Evolutionary conservation across 2,113 vertebrate genomes (phyloP), one percentile per base, ranked within the genome.

Genomic region (Elanus axillaris): DNA sequence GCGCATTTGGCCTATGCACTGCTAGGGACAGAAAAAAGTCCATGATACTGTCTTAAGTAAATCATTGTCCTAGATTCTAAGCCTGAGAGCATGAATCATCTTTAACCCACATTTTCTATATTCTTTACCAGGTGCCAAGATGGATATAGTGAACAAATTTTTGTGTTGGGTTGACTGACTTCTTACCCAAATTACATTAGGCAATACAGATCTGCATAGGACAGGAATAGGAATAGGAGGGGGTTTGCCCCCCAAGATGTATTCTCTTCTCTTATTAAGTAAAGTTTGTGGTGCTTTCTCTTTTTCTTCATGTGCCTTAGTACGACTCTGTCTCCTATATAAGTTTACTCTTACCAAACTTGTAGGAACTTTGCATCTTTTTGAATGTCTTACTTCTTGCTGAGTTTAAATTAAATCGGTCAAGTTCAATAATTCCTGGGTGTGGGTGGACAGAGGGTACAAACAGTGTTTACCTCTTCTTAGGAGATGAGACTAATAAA

Each of bases 211-310:
- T 75, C 64, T 59, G 45, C n/a, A 29, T 3, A 50, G 42, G 34
- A 55, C 17, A 71, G 73, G 18, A 62, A n/a, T 22, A 59, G 17
- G 21, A 78, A 23, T 34, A 56, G 20, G 25, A 64, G 16, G 3
- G 3, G 2, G 0, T 64, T 63, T 56, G 18, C 6, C 6, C 18
- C 19, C 21, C 14, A 5, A 12, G 3, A 60, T 36, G 7, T 8
- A 15, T 88, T 68, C 20, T 48, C 16, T 90, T 88, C 9, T 63
- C 43, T 77, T 58, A 40, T 21, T 64, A 38, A 76, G 10, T 76
- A n/a, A 80, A 77, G 6, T 53, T 78, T 81, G 34, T n/a, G 21
- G 16, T 66, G 13, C 31, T 63, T 63, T 59, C 8, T 4, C 66
- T 78, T 84, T 84, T 53, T 1, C 3, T 73, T 69, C 62, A 17